These are phyloP conservation scores for Drosophila melanica DNA, from an alignment of 1,140 invertebrate genomes.

Conservation along the genomic window DNA sequence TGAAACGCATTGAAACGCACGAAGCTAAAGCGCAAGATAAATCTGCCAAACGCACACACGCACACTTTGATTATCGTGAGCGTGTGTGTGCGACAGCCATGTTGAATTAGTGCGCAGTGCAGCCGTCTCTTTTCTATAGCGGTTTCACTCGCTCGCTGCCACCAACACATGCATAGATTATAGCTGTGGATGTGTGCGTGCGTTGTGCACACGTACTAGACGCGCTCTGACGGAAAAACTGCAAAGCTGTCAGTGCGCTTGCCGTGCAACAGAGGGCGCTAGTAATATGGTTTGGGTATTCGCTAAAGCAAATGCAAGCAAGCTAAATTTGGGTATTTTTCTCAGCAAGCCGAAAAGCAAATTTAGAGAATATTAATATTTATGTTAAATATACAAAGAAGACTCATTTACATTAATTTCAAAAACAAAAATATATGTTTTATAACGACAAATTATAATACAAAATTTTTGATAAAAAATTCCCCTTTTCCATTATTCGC, in stretches of 20 bases:
- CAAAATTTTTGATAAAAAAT: neutral
- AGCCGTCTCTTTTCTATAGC: conserved; percentile 10
- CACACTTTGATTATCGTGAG: neutral
- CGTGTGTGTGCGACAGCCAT: conserved; percentile 36
- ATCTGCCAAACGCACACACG: conserved; percentile 21
- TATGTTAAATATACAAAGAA: too few species aligned
- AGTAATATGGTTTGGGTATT: conserved; percentile 39
- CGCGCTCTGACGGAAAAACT: conserved; percentile 36
- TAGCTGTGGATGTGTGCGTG: conserved; percentile 45
- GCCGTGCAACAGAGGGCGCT: conserved; percentile 44
- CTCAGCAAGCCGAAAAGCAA: neutral
- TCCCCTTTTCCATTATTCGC: conserved; percentile 31
- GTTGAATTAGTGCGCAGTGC: conserved; percentile 32
- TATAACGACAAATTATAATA: neutral
- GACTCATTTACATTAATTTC: neutral
- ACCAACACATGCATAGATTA: conserved; percentile 28
- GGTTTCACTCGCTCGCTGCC: conserved; percentile 13
- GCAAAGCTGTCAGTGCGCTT: conserved; percentile 17
- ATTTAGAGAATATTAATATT: neutral
- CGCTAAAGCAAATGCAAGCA: conserved; percentile 16
- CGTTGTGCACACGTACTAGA: conserved; percentile 2
- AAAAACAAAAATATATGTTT: neutral
- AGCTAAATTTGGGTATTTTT: conserved; percentile 16
- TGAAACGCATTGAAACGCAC: conserved; percentile 12
- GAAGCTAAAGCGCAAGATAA: conserved; percentile 24